Base-by-base conservation (phyloP, 2,797 vertebrate genomes). In the Xenops minutus region DNA sequence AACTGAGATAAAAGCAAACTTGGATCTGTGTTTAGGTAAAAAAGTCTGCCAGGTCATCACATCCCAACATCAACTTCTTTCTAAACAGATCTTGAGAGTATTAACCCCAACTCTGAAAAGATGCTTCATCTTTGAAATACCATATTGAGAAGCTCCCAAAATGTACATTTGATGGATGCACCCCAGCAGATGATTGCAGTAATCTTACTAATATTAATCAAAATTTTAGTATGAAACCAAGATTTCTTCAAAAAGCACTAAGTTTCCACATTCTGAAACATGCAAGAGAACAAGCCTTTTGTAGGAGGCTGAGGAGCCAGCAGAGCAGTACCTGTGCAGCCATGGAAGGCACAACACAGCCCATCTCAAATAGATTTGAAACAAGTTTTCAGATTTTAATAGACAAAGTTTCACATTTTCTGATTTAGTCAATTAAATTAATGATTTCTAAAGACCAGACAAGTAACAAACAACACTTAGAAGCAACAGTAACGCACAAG, bases 331-430 rank as follows among this genome's bases (percentile, higher is more conserved):
- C 20, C 43, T 27, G 18, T 24, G 55, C 24, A 81, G 26, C 44
- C 41, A 22, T 0, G 6, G n/a, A 75, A 62, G 30, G 13, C 15
- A 82, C 34, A 5, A 8, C 0, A 8, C 22, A 85, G 32, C 2
- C 17, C 51, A 72, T 9, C 20, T 32, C n/a, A 32, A 23, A 4
- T 34, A 18, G 17, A 82, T 18, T 8, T 22, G 6, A 66, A 76
- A 52, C 17, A 39, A 75, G 3, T 5, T 69, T 69, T 43, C 39
- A 30, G 15, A 39, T 62, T 66, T 68, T 27, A 76, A 55, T 6
- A 46, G 30, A 44, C 11, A 15, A 36, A 34, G 17, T 29, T 16
- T 5, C 41, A 21, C 16, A 19, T 61, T 49, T 72, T 32, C 37
- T 21, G 22, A n/a, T 32, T 88, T 48, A 1, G 5, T 16, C 64